Percentiles rank a stretch among this genome's conserved stretches.
Conservation (phyloP, 2,797 vertebrate genomes). For the Channa striata region DNA sequence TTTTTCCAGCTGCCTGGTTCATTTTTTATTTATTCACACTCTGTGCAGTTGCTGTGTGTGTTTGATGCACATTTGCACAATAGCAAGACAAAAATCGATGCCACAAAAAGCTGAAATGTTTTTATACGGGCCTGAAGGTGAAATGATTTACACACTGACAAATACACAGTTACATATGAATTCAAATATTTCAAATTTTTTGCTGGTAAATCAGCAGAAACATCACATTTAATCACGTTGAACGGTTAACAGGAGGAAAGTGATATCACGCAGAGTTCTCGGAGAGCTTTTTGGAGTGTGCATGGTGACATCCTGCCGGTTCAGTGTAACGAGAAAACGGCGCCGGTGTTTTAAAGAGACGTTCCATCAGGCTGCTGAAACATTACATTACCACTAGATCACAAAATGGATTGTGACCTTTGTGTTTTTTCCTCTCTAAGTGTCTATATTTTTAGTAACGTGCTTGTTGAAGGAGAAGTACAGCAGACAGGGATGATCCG, state of each 20-base stretch:
- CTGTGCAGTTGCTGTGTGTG: no score
- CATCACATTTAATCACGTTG: not conserved
- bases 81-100: no score
- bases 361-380: slow-evolving; percentile 30
- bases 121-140: no score
- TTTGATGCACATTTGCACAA: not conserved
- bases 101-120: no score
- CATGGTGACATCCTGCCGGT: slow-evolving; percentile 1
- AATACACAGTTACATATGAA: no score
- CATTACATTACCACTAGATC: slow-evolving; percentile 32
- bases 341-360: slow-evolving; percentile 12
- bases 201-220: no score
- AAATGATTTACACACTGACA: no score
- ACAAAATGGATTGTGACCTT: slow-evolving; percentile 34
- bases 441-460: slow-evolving; percentile 40
- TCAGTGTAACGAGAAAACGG: slow-evolving; percentile 6
- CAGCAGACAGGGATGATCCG: slow-evolving; percentile 1
- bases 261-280: not conserved
- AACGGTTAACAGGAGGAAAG: not conserved
- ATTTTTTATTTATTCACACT: no score
- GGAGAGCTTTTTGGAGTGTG: not conserved
- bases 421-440: slow-evolving; percentile 2
- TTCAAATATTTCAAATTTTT: no score
- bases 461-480: slow-evolving; percentile 17
- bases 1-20: no score